phyloP scores from a whole-genome alignment of 2,888 invertebrate species.

The Ophioninae sp. region DNA sequence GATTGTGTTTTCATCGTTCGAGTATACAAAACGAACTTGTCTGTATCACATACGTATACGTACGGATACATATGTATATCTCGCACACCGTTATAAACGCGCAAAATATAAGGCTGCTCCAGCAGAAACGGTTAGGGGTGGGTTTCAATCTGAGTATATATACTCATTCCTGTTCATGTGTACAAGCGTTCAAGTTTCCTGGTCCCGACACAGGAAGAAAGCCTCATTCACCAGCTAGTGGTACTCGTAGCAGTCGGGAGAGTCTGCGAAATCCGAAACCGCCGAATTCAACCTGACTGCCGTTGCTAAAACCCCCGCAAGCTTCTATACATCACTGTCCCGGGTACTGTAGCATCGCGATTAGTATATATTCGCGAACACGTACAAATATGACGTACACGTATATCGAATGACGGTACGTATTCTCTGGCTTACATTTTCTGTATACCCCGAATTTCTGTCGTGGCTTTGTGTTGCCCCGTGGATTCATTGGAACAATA shows the following conservation, averaged over 20 bases:
- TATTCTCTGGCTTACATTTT: constrained; percentile 2
- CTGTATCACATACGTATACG: not conserved
- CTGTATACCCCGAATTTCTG: not conserved
- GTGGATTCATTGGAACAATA: not conserved
- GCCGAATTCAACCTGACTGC: constrained; percentile 54
- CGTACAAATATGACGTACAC: not conserved
- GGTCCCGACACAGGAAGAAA: constrained; percentile 59
- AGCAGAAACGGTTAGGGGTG: constrained; percentile 17
- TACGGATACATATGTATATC: constrained; percentile 4
- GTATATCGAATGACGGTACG: not conserved
- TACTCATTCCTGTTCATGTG: constrained; percentile 1
- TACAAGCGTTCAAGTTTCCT: constrained; percentile 45
- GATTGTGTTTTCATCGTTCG: constrained; percentile 36
- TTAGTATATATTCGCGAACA: not conserved
- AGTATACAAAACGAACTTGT: constrained; percentile 5
- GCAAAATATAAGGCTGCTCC: constrained; percentile 29
- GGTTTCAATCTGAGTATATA: not conserved
- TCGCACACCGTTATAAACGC: not conserved
- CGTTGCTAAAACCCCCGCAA: not conserved
- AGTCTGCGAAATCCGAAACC: constrained; percentile 71
- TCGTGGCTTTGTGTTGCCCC: not conserved
- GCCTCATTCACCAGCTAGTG: constrained; percentile 36
- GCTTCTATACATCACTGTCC: constrained; percentile 20
- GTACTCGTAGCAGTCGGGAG: constrained; percentile 45
- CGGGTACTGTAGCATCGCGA: not conserved